Evolutionary conservation across 1,140 invertebrate species (phyloP).

Genomic region (Drosophila ananassae): DNA sequence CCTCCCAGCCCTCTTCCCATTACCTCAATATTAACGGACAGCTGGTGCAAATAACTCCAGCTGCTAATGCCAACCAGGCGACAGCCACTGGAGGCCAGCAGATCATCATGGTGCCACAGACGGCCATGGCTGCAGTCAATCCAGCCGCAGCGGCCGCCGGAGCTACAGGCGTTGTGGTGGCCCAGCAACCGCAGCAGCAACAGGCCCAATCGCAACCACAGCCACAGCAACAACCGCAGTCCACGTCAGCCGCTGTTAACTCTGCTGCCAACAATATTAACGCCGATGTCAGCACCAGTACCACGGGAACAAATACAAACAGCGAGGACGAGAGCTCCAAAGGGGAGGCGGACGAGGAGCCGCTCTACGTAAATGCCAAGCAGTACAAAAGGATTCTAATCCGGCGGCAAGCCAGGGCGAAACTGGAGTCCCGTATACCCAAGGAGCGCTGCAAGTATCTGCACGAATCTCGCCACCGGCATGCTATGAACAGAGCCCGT

Average conservation of each 20-base stretch:
- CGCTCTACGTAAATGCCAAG: slow-evolving; percentile 99
- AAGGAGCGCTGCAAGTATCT: slow-evolving; percentile 99
- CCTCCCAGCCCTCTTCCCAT: slow-evolving; percentile 86
- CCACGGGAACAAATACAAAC: slow-evolving; percentile 68
- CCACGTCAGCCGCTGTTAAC: slow-evolving; percentile 7
- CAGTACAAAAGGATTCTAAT: slow-evolving; percentile 98
- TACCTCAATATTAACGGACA: slow-evolving; percentile 91
- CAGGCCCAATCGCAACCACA: slow-evolving; percentile 35
- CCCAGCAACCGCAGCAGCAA: slow-evolving; percentile 54
- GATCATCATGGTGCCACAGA: slow-evolving; percentile 81
- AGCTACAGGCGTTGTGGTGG: slow-evolving; percentile 25
- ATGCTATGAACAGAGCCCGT: slow-evolving; percentile 98
- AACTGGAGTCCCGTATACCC: slow-evolving; percentile 97
- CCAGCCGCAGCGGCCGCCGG: slow-evolving; percentile 84
- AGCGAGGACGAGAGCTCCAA: slow-evolving; percentile 74
- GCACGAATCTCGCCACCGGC: slow-evolving; percentile 98
- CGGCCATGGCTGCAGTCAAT: slow-evolving; percentile 80
- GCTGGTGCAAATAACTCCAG: slow-evolving; percentile 87
- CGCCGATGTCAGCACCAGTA: slow-evolving; percentile 70
- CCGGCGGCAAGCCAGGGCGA: slow-evolving; percentile 94
- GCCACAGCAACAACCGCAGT: slow-evolving; percentile 37
- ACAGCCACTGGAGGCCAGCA: slow-evolving; percentile 56
- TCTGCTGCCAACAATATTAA: slow-evolving; percentile 38
- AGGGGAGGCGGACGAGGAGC: slow-evolving; percentile 93
- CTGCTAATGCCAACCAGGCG: slow-evolving; percentile 50